Evolutionary conservation across 2,113 vertebrate species (phyloP).

Genomic region (Picathartes gymnocephalus): DNA sequence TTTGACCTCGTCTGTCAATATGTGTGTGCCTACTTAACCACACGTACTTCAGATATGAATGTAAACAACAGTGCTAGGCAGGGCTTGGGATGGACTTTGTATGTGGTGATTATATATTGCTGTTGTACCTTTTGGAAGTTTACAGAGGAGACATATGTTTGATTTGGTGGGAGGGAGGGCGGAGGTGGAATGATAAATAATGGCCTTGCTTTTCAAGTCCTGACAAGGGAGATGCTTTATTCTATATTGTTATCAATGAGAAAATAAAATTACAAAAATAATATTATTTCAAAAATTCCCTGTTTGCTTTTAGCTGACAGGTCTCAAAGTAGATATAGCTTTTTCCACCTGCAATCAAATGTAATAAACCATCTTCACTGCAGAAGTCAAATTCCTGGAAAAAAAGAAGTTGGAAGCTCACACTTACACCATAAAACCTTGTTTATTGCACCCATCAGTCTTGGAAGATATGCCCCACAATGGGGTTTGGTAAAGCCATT

Average conservation of each 20-base stretch:
- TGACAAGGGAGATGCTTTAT: conserved; percentile 8
- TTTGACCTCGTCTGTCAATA: not conserved
- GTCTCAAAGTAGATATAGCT: conserved; percentile 62
- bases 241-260: conserved; percentile 7
- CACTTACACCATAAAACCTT: conserved; percentile 74
- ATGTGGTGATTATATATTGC: not conserved
- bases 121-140: not conserved
- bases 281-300: conserved; percentile 43
- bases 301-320: conserved; percentile 62
- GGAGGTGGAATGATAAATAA: not conserved
- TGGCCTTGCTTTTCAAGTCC: not conserved
- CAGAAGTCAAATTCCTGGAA: conserved; percentile 73
- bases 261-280: conserved; percentile 56
- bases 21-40: not conserved
- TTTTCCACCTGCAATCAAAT: conserved; percentile 68
- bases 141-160: not conserved
- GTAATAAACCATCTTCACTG: conserved; percentile 69
- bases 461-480: conserved; percentile 78
- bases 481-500: conserved; percentile 83
- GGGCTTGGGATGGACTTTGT: not conserved
- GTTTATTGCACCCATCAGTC: conserved; percentile 80
- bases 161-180: not conserved
- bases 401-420: conserved; percentile 73
- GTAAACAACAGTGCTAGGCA: not conserved
- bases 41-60: not conserved